phyloP scores from a whole-genome alignment of 2,113 vertebrate species.

The Panthera uncia region DNA sequence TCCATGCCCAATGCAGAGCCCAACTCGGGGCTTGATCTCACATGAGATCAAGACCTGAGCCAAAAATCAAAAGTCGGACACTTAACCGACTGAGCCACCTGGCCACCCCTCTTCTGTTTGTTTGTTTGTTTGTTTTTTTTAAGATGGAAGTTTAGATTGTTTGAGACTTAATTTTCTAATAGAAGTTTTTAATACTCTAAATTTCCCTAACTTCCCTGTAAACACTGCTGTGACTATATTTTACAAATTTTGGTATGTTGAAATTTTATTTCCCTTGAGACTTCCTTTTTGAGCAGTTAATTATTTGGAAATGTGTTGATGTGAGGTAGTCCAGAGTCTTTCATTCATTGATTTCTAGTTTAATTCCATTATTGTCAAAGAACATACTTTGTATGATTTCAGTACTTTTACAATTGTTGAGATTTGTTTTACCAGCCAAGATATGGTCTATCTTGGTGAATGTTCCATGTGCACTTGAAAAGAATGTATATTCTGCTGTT shows the following conservation, averaged over 20 bases:
- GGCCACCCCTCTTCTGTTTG: too few relatives aligned
- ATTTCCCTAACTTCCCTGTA: neutral
- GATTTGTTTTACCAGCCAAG: conserved; percentile 13
- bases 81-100: too few relatives aligned
- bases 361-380: conserved; percentile 16
- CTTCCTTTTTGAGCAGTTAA: neutral
- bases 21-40: too few relatives aligned
- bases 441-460: neutral
- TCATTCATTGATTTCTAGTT: conserved; percentile 41
- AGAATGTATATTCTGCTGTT: neutral
- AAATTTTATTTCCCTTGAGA: conserved; percentile 18
- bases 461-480: neutral
- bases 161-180: neutral
- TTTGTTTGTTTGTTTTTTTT: too few relatives aligned
- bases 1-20: too few relatives aligned
- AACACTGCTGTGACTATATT: neutral
- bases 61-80: too few relatives aligned
- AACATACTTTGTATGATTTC: conserved; percentile 38
- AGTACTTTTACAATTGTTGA: neutral
- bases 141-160: neutral
- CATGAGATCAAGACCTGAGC: too few relatives aligned
- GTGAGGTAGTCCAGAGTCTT: neutral
- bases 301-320: conserved; percentile 38
- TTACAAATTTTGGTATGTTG: conserved; percentile 20
- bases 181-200: conserved; percentile 7